Conservation (phyloP, 1,140 invertebrate species). For the Macrobrachium rosenbergii region DNA sequence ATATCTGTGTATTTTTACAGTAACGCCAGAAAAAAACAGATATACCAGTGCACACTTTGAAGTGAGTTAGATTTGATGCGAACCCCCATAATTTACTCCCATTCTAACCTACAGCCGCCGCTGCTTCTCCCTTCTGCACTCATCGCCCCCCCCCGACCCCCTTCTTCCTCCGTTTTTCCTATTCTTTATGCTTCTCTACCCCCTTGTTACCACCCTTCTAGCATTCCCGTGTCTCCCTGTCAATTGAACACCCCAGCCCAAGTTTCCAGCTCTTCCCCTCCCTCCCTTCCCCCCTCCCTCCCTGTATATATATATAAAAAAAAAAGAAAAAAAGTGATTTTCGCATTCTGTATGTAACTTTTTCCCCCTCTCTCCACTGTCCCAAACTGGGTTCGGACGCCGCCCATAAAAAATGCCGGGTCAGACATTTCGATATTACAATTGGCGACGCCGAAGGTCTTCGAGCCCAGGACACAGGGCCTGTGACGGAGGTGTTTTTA, state of each 20-base stretch:
- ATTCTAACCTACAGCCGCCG: background rate
- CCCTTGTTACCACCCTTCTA: background rate
- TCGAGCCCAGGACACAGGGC: background rate
- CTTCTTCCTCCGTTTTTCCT: background rate
- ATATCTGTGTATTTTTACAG: too few relatives aligned
- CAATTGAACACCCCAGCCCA: background rate
- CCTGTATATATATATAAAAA: background rate
- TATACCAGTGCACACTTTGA: too few relatives aligned
- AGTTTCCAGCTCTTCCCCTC: background rate
- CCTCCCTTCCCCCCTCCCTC: background rate
- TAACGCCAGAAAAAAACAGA: too few relatives aligned
- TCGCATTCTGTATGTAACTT: constrained; percentile 4
- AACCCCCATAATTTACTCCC: background rate
- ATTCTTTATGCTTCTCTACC: constrained; percentile 1
- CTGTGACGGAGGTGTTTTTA: constrained; percentile 22
- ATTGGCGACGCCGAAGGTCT: constrained; percentile 28
- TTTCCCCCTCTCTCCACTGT: background rate
- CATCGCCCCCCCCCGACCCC: too few relatives aligned
- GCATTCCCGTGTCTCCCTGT: background rate
- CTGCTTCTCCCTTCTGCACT: background rate
- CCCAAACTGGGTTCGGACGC: constrained; percentile 20
- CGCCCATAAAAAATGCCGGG: constrained; percentile 44
- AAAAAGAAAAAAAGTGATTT: constrained; percentile 1
- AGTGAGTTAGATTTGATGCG: background rate
- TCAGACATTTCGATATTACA: constrained; percentile 55